These are phyloP conservation scores for Centropus unirufus DNA, from an alignment of 2,113 vertebrate species.

Conservation along the genomic window DNA sequence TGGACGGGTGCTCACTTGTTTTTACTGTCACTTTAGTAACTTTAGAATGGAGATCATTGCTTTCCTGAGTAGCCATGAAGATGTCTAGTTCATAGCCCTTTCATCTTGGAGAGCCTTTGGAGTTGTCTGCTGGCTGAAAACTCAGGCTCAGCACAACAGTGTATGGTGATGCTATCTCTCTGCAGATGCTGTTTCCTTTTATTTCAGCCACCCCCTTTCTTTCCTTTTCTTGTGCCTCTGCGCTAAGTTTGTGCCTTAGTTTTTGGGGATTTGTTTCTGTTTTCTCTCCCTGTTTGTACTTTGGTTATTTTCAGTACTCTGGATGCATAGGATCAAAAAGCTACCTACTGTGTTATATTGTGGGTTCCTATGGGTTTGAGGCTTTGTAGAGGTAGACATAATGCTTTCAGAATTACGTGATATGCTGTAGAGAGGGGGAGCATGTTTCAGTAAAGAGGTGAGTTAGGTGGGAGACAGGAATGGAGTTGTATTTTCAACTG, in stretches of 20 bases:
- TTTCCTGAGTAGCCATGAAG: not conserved
- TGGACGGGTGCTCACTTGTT: fast-evolving
- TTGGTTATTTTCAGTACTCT: not conserved
- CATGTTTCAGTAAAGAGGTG: not conserved
- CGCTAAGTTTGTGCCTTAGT: not conserved
- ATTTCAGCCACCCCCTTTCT: not conserved
- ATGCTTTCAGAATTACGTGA: not conserved
- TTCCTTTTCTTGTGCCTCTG: not conserved
- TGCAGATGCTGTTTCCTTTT: not conserved
- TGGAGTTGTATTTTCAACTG: not conserved
- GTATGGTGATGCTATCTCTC: not conserved
- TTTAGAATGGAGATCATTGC: not conserved
- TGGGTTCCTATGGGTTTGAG: not conserved
- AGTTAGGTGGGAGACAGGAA: not conserved
- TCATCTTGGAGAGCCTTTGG: not conserved
- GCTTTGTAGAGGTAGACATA: not conserved
- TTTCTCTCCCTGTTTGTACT: not conserved
- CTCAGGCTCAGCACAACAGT: not conserved
- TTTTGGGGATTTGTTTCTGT: not conserved
- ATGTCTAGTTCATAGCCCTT: not conserved
- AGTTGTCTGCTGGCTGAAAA: not conserved
- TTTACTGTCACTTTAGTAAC: not conserved
- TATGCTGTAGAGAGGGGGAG: not conserved
- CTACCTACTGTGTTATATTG: fast-evolving
- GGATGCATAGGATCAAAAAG: not conserved